phyloP scores from a whole-genome alignment of 2,797 vertebrate species.

The Manis pentadactyla region DNA sequence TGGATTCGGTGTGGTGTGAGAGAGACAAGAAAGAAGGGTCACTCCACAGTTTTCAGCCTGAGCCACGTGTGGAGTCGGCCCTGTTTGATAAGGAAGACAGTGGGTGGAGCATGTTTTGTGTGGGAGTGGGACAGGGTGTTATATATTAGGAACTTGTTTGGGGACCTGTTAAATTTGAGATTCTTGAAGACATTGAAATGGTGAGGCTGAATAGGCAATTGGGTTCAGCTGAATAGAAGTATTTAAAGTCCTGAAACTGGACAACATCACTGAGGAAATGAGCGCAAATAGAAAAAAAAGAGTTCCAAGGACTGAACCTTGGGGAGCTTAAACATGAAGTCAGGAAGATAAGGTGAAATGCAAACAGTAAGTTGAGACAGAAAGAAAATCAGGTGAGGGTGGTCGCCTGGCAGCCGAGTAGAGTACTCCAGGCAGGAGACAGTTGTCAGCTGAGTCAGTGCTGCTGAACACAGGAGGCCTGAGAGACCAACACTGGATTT shows the following conservation, averaged over 20 bases:
- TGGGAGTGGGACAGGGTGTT: neutral
- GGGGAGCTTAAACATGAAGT: neutral
- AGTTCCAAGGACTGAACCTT: neutral
- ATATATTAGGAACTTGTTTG: neutral
- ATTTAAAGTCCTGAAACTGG: neutral
- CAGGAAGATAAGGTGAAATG: neutral
- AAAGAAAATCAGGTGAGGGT: neutral
- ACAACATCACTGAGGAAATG: neutral
- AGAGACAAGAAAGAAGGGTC: neutral
- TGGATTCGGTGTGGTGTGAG: neutral
- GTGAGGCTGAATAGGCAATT: neutral
- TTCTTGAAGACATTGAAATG: slow-evolving; percentile 9
- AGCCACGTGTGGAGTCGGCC: neutral
- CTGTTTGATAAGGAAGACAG: slow-evolving; percentile 1
- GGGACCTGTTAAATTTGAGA: neutral
- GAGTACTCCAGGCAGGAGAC: neutral
- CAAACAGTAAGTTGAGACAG: neutral
- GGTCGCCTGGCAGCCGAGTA: neutral
- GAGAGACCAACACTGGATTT: neutral
- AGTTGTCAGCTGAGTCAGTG: neutral
- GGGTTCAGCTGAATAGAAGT: neutral
- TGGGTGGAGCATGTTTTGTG: neutral
- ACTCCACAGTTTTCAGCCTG: neutral
- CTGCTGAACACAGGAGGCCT: neutral
- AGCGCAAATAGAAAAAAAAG: neutral